Evolutionary conservation across 1,140 invertebrate genomes (phyloP).

Genomic region (Zaprionus africanus): DNA sequence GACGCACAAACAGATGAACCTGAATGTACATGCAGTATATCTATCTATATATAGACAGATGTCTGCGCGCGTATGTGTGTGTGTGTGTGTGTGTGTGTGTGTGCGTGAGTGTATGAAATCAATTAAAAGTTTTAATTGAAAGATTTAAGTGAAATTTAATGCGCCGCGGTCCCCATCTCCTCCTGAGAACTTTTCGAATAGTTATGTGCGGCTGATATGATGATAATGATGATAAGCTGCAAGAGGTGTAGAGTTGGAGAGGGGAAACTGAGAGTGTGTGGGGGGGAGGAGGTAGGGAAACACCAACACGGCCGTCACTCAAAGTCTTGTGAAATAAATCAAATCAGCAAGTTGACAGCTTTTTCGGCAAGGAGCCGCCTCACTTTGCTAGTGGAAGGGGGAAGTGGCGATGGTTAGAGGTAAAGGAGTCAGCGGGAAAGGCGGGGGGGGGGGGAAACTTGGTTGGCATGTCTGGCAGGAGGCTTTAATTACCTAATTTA

Average conservation of each 20-base stretch:
- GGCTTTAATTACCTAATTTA: slow-evolving; percentile 61
- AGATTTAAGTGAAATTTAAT: slow-evolving; percentile 75
- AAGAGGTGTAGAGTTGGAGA: not conserved
- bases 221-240: slow-evolving; percentile 9
- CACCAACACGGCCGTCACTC: slow-evolving; percentile 27
- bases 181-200: slow-evolving; percentile 38
- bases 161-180: not conserved
- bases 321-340: slow-evolving; percentile 51
- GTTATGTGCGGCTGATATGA: slow-evolving; percentile 22
- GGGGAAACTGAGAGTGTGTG: too few species aligned
- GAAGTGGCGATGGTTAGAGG: not conserved
- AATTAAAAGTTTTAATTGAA: slow-evolving; percentile 79
- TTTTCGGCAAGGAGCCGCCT: not conserved
- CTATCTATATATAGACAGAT: not conserved
- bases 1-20: not conserved
- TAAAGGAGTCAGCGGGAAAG: not conserved
- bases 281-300: not conserved
- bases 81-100: slow-evolving; percentile 38
- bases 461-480: not conserved
- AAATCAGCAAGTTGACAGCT: slow-evolving; percentile 50
- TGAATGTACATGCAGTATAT: not conserved
- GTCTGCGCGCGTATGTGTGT: slow-evolving; percentile 20
- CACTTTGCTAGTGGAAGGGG: not conserved
- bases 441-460: too few species aligned
- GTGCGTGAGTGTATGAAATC: slow-evolving; percentile 57